A percentile compares a stretch with the other conserved stretches of the same genome.
phyloP scores from a whole-genome alignment of 2,888 invertebrate species.

The Ophioninae sp. region DNA sequence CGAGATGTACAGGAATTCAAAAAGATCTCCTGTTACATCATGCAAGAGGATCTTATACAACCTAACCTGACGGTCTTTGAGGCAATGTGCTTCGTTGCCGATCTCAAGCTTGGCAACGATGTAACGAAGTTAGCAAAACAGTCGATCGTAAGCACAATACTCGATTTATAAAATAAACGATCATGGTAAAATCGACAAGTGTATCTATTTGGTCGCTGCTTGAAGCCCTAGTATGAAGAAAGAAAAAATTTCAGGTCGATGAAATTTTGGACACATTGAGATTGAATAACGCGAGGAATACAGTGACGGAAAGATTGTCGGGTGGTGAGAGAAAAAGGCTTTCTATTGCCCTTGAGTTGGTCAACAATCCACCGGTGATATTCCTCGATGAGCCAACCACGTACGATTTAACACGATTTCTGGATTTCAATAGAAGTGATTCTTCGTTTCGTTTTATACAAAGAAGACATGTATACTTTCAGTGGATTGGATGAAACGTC shows the following conservation, averaged over 20 bases:
- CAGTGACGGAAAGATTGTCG: constrained; percentile 88
- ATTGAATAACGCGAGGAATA: constrained; percentile 88
- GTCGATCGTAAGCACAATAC: constrained; percentile 85
- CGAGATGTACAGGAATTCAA: constrained; percentile 90
- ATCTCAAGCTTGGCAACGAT: constrained; percentile 91
- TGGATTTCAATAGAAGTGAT: not conserved
- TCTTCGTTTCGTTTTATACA: constrained; percentile 22
- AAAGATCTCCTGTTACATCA: constrained; percentile 96
- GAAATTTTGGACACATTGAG: constrained; percentile 93
- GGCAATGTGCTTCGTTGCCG: constrained; percentile 93
- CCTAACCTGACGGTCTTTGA: constrained; percentile 94
- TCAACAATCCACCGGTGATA: constrained; percentile 97
- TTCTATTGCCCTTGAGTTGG: constrained; percentile 95
- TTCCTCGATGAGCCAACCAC: constrained; percentile 98
- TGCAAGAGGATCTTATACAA: constrained; percentile 95
- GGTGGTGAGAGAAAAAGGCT: constrained; percentile 96
- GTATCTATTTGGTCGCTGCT: not conserved
- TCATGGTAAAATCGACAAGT: not conserved
- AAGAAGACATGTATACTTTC: not conserved
- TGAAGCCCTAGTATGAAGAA: not conserved
- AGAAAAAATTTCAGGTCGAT: constrained; percentile 85
- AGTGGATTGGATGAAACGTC: constrained; percentile 92
- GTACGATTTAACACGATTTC: constrained; percentile 83
- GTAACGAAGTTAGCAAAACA: constrained; percentile 85
- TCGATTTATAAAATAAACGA: not conserved